Conservation (phyloP, 2,113 vertebrate genomes). For the Pseudopodoces humilis region DNA sequence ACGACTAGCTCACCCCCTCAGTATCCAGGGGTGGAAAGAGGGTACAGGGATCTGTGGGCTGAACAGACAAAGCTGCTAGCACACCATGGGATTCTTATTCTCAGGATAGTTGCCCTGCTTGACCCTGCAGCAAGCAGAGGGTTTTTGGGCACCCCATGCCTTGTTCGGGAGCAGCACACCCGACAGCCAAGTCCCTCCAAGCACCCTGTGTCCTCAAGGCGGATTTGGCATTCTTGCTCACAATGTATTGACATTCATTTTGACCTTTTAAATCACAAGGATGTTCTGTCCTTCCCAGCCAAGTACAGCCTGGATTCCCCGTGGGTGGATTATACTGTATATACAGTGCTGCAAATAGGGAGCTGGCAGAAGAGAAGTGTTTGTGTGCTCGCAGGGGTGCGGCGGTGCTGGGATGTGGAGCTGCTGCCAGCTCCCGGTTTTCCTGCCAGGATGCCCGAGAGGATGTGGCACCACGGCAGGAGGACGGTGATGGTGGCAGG, state of each 20-base stretch:
- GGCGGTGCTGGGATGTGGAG: not conserved
- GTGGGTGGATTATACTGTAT: conserved; percentile 42
- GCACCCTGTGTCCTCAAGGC: not conserved
- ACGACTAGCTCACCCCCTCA: accelerated
- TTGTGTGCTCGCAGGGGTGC: not conserved
- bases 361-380: not conserved
- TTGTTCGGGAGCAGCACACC: not conserved
- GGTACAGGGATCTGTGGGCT: not conserved
- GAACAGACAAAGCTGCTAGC: not conserved
- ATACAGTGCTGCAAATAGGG: not conserved
- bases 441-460: not conserved
- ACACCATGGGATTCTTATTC: not conserved
- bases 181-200: accelerated
- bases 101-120: not conserved
- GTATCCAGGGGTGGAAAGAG: not conserved
- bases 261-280: conserved; percentile 60
- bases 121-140: not conserved
- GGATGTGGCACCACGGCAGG: not conserved
- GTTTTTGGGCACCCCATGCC: accelerated
- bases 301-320: conserved; percentile 5
- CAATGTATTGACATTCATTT: not conserved
- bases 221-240: not conserved
- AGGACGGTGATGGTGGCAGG: not conserved
- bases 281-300: conserved; percentile 40
- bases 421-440: not conserved